Conservation (phyloP, 1,140 invertebrate genomes). For the Oryctes rhinoceros region DNA sequence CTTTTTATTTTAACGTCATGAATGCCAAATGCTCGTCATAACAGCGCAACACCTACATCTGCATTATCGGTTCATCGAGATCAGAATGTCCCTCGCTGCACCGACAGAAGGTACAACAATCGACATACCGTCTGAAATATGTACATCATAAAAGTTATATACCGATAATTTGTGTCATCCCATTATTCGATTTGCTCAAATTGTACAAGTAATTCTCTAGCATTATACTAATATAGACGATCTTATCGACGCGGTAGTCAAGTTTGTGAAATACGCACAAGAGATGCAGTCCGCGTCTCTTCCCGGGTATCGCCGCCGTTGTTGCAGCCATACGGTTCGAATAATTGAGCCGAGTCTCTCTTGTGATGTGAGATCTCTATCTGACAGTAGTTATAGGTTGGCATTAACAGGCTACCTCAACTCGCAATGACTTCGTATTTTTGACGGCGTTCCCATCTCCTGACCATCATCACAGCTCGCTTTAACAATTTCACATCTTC, state of each 20-base stretch:
- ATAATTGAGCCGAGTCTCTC: constrained; percentile 50
- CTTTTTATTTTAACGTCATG: no score
- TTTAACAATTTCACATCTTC: constrained; percentile 26
- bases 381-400: constrained; percentile 55
- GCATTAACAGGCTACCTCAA: constrained; percentile 47
- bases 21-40: background rate
- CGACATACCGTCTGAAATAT: background rate
- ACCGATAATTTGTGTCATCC: constrained; percentile 35
- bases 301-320: background rate
- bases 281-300: background rate
- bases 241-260: constrained; percentile 9
- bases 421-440: constrained; percentile 42
- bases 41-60: background rate
- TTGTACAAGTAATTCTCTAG: constrained; percentile 30
- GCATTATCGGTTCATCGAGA: background rate
- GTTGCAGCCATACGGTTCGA: constrained; percentile 25
- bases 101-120: background rate
- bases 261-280: constrained; percentile 27
- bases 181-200: constrained; percentile 31
- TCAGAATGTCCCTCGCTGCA: background rate
- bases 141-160: constrained; percentile 11
- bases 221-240: constrained; percentile 31
- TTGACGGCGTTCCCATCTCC: constrained; percentile 21
- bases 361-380: constrained; percentile 50
- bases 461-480: background rate